phyloP scores from a whole-genome alignment of 2,888 invertebrate species.

The Lamellibrachia columna region DNA sequence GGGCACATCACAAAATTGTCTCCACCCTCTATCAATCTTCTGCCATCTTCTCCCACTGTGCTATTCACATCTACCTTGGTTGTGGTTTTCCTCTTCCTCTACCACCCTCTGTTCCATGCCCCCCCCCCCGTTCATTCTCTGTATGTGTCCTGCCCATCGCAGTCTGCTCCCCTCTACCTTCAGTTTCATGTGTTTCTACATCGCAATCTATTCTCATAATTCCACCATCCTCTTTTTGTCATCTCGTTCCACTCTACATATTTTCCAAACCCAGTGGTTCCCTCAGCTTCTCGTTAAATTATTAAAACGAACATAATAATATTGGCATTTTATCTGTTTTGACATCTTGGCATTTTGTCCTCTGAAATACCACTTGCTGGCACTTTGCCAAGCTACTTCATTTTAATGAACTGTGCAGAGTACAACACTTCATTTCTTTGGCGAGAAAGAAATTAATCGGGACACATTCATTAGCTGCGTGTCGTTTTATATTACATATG shows the following conservation, averaged over 20 bases:
- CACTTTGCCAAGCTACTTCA: neutral
- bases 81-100: no score
- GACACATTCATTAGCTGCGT: neutral
- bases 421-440: neutral
- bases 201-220: neutral
- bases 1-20: neutral
- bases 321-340: neutral
- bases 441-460: neutral
- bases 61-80: no score
- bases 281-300: neutral
- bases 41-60: no score
- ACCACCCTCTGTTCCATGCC: no score
- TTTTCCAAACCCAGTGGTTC: neutral
- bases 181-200: neutral
- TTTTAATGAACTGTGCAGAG: neutral
- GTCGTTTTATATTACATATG: neutral
- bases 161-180: neutral
- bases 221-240: neutral
- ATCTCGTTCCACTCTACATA: neutral
- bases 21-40: no score
- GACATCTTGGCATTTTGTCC: neutral
- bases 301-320: neutral
- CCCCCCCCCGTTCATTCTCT: no score
- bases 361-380: neutral
- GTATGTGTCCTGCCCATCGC: neutral